Base-by-base conservation (phyloP, 2,113 vertebrate genomes). In the Lutjanus erythropterus region DNA sequence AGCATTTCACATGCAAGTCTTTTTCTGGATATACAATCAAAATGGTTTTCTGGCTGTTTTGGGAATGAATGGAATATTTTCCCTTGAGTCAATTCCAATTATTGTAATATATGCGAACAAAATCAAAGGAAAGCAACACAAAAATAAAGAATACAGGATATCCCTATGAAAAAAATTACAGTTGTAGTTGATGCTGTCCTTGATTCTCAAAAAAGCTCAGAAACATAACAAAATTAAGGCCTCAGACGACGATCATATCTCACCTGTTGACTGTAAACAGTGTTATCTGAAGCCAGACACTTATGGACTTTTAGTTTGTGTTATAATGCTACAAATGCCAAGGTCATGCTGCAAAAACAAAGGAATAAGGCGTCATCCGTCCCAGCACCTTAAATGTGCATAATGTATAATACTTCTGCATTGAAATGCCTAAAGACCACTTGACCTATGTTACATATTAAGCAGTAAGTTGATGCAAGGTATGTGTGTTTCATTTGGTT, bases 231-330 rank as follows among this genome's bases (percentile, higher is more conserved):
- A 35, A 52, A 41, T 50, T 46, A 41, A 55, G 27, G 29, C 21
- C 3, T 76, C 27, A n/a, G 2, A 5, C 33, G 60, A 21, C 2
- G 25, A 67, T 42, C 18, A 12, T 47, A 46, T 64, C 68, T 69
- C 12, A 52, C 41, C 27, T 77, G 66, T 83, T 78, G 65, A 83
- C 68, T 80, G 55, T 70, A 75, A 83, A 71, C 81, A 71, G 16
- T 42, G 52, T 67, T 49, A 35, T 56, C 31, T 65, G 29, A 47
- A 49, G 52, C n/a, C 49, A 25, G 11, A 49, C 31, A 15, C 52
- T 41, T 44, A 4, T 15, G 53, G 19, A 7, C 29, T 37, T 64
- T 58, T 58, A 19, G 15, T 15, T 79, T 82, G 73, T 74, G 47
- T 83, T 6, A 33, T 37, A 27, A 10, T 56, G 64, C 62, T 31